Conservation (phyloP, 2,113 vertebrate genomes). For the Rhabdornis inornatus region DNA sequence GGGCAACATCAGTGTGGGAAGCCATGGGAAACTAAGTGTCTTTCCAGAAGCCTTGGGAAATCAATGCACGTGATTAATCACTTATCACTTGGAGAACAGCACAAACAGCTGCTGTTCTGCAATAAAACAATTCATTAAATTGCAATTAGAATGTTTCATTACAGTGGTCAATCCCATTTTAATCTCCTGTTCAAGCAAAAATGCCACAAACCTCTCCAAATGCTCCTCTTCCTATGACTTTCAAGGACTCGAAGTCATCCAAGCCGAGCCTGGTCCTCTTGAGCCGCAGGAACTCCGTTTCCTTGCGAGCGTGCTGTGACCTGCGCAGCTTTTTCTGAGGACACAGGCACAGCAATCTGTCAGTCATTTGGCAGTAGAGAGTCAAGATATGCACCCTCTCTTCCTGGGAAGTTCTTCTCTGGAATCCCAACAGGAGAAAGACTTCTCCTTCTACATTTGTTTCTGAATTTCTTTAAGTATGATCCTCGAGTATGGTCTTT, state of each 20-base stretch:
- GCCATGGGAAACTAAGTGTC: neutral
- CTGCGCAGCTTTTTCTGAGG: conserved; percentile 90
- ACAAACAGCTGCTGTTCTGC: neutral
- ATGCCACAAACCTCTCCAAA: conserved; percentile 88
- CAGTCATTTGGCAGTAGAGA: neutral
- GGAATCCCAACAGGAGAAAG: neutral
- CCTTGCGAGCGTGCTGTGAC: conserved; percentile 95
- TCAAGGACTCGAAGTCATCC: conserved; percentile 96
- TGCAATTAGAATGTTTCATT: neutral
- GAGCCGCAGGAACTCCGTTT: conserved; percentile 93
- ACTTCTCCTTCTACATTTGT: neutral
- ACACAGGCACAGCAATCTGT: neutral
- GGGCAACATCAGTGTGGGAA: neutral
- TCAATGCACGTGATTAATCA: neutral
- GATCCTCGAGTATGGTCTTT: fast-evolving
- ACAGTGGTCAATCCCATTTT: neutral
- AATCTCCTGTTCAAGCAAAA: neutral
- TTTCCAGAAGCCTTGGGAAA: neutral
- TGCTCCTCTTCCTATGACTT: conserved; percentile 96
- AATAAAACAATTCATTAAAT: neutral
- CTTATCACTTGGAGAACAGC: neutral
- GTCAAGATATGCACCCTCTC: neutral
- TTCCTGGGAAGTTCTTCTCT: neutral
- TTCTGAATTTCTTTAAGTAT: neutral
- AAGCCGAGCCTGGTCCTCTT: conserved; percentile 94